Evolutionary conservation across 1,140 invertebrate genomes (phyloP).

Genomic region (Drosophila ambigua): DNA sequence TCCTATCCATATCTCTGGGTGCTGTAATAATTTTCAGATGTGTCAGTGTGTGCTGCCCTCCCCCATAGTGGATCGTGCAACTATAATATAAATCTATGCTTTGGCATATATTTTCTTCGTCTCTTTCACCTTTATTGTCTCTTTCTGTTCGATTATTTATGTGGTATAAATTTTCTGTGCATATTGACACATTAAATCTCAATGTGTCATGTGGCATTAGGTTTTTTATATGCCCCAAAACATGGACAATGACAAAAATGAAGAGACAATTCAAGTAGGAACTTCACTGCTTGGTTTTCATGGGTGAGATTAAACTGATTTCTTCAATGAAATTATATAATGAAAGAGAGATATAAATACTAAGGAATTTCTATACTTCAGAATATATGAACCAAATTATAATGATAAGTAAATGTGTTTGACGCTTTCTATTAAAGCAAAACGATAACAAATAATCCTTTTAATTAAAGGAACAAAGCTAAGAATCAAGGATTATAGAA

Average conservation of each 20-base stretch:
- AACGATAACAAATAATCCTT: no score
- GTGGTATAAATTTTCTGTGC: conserved; percentile 75
- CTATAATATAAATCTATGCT: conserved; percentile 60
- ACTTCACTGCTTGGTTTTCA: conserved; percentile 6
- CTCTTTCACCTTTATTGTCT: conserved; percentile 8
- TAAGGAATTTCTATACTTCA: no score
- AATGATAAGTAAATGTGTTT: conserved; percentile 6
- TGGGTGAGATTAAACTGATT: conserved; percentile 16
- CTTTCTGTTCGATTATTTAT: conserved; percentile 33
- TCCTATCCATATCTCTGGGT: conserved; percentile 18
- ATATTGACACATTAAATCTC: conserved; percentile 83
- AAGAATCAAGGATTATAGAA: no score
- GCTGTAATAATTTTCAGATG: conserved; percentile 28
- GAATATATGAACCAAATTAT: background rate
- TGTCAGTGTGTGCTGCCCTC: background rate
- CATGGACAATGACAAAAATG: conserved; percentile 42
- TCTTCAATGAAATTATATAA: conserved; percentile 20
- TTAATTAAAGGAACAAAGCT: no score
- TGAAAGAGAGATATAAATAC: conserved; percentile 10
- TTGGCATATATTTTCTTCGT: conserved; percentile 37
- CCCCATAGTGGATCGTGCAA: conserved; percentile 35
- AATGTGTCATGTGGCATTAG: conserved; percentile 83
- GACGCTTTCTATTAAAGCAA: background rate
- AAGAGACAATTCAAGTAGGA: conserved; percentile 47
- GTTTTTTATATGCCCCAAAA: conserved; percentile 48